Evolutionary conservation across 2,797 vertebrate genomes (phyloP).

Genomic region (Streptopelia turtur): DNA sequence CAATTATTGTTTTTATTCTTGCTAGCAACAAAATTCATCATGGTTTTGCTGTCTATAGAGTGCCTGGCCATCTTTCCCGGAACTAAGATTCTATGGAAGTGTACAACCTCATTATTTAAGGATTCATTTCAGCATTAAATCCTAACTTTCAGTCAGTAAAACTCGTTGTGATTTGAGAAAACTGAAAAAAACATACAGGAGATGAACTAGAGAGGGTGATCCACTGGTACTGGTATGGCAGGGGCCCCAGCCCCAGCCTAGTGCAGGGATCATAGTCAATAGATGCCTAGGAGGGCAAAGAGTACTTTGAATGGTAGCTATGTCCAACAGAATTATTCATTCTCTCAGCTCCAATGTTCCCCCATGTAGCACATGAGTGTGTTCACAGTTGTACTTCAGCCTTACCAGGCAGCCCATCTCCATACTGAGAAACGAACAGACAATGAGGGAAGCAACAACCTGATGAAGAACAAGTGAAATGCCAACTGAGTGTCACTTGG

Average conservation of each 20-base stretch:
- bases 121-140: neutral
- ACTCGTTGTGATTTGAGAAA: neutral
- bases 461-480: neutral
- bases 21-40: neutral
- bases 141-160: neutral
- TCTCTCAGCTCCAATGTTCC: neutral
- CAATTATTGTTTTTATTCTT: neutral
- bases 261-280: neutral
- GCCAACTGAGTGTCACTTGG: neutral
- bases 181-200: neutral
- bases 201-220: neutral
- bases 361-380: neutral
- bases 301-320: neutral
- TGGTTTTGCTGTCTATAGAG: neutral
- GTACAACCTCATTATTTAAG: neutral
- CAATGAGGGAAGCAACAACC: neutral
- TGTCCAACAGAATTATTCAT: neutral
- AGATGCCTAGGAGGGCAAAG: neutral
- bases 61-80: neutral
- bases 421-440: neutral
- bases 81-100: neutral
- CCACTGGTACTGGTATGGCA: neutral
- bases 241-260: neutral
- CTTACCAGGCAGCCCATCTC: neutral
- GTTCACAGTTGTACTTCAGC: neutral